Evolutionary conservation across 2,797 vertebrate genomes (phyloP).

Genomic region (Lates japonicus): DNA sequence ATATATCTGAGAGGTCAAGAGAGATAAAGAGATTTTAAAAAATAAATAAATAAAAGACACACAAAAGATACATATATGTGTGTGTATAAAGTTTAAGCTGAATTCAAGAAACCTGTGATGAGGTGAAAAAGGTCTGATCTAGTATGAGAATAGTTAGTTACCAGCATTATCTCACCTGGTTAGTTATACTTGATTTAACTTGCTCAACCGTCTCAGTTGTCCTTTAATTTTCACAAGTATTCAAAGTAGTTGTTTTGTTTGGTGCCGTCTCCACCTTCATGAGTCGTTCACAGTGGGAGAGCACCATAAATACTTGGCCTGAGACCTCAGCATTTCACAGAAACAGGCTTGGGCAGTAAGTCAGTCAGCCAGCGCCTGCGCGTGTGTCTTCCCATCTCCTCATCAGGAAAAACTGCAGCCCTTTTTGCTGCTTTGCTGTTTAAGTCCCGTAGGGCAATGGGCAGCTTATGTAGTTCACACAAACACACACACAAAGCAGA

Average conservation of each 20-base stretch:
- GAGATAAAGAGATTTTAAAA: not conserved
- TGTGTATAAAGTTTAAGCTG: too few relatives aligned
- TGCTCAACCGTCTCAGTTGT: not conserved
- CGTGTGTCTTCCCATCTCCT: slow-evolving; percentile 58
- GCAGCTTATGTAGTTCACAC: slow-evolving; percentile 73
- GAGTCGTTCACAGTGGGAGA: slow-evolving; percentile 9
- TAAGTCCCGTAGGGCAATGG: slow-evolving; percentile 77
- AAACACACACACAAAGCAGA: slow-evolving; percentile 60
- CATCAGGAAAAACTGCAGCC: slow-evolving; percentile 69
- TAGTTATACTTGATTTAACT: not conserved
- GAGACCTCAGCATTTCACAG: slow-evolving; percentile 56
- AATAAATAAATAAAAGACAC: not conserved
- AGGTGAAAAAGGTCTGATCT: not conserved
- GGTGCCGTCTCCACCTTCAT: slow-evolving; percentile 9
- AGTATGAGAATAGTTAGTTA: not conserved
- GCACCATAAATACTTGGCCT: slow-evolving; percentile 37
- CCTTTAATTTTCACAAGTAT: not conserved
- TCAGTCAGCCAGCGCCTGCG: slow-evolving; percentile 39
- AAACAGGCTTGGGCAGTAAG: slow-evolving; percentile 64
- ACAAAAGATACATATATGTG: too few relatives aligned
- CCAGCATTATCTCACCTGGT: not conserved
- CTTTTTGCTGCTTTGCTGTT: slow-evolving; percentile 64
- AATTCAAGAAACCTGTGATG: not conserved
- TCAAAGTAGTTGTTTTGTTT: slow-evolving; percentile 16
- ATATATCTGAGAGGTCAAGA: not conserved